phyloP scores from a whole-genome alignment of 2,888 invertebrate genomes.

The Latheticus oryzae region DNA sequence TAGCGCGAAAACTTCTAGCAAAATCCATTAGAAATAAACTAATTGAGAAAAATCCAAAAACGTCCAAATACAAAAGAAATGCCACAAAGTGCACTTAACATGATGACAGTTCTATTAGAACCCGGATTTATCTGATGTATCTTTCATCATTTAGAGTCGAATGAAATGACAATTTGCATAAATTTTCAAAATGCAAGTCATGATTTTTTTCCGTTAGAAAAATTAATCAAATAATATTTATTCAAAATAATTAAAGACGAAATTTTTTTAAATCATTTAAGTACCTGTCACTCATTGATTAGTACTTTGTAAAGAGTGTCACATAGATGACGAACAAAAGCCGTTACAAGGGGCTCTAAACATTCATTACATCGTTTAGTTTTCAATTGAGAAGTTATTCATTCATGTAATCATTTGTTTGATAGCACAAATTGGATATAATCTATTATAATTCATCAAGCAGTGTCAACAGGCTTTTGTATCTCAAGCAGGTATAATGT shows the following conservation, averaged over 20 bases:
- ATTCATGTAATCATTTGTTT: conserved; percentile 54
- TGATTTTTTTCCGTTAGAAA: too few relatives aligned
- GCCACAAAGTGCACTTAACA: too few relatives aligned
- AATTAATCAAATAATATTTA: too few relatives aligned
- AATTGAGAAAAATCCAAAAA: too few relatives aligned
- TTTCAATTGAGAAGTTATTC: conserved; percentile 49
- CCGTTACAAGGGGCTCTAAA: conserved; percentile 48
- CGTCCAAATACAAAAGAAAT: too few relatives aligned
- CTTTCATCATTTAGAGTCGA: too few relatives aligned
- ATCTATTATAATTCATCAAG: conserved; percentile 57
- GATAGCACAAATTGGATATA: conserved; percentile 47
- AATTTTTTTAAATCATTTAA: conserved; percentile 47
- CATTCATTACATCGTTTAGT: conserved; percentile 52
- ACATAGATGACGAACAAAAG: conserved; percentile 46
- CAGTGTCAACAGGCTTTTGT: conserved; percentile 54
- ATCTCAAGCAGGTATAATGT: conserved; percentile 54
- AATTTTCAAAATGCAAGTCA: too few relatives aligned
- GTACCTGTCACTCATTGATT: conserved; percentile 55
- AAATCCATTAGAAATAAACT: too few relatives aligned
- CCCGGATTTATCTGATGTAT: too few relatives aligned
- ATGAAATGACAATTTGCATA: too few relatives aligned
- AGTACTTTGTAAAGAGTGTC: conserved; percentile 51
- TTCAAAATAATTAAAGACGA: conserved; percentile 20
- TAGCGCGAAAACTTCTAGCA: too few relatives aligned
- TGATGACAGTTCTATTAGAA: too few relatives aligned